Base-by-base conservation (phyloP, 1,140 invertebrate genomes). In the Drosophila navojoa region DNA sequence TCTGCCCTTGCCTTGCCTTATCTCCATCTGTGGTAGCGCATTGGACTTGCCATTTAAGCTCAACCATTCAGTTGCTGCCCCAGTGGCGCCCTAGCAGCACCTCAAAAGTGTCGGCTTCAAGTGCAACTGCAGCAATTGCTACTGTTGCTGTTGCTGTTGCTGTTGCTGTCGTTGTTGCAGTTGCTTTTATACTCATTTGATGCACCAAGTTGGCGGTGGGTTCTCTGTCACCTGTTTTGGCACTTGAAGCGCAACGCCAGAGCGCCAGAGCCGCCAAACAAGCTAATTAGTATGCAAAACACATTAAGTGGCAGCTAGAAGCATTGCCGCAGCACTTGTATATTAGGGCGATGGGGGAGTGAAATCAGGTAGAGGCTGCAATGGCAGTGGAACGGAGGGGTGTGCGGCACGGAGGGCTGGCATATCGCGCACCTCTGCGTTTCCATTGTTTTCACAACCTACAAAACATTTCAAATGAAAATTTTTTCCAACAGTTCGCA, bases 201-300 rank as follows among this genome's bases (percentile, higher is more conserved):
- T 68, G 78, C 78, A 81, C 42, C 60, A 69, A 76, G 64, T 77
- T 70, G 45, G 47, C 64, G 45, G 53, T 61, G 57, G 68, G 62
- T 71, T 76, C 69, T 71, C 70, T 73, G 82, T 86, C 82, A 81
- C 81, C 81, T 87, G 69, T 75, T 86, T 44, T 63, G 54, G 60
- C 84, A 86, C 82, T 86, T 86, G 72, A 86, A 81, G 57, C 59
- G 71, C 73, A 45, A 38, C 42, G 42, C 42, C 42, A 15, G 15
- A 60, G 69, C 67, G 81, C 70, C 64, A 78, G 82, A 38, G 42
- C 76, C 69, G 82, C 69, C 82, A 87, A 85, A 84, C 79, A 89
- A 84, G 76, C 84, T 89, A 89, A 89, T 89, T 89, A 89, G 84
- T 89, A 87, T 76, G 82, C 82, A 87, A 86, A 86, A 86, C 76